These are phyloP conservation scores for Drosophila dives DNA, from an alignment of 2,888 invertebrate species.

Conservation along the genomic window DNA sequence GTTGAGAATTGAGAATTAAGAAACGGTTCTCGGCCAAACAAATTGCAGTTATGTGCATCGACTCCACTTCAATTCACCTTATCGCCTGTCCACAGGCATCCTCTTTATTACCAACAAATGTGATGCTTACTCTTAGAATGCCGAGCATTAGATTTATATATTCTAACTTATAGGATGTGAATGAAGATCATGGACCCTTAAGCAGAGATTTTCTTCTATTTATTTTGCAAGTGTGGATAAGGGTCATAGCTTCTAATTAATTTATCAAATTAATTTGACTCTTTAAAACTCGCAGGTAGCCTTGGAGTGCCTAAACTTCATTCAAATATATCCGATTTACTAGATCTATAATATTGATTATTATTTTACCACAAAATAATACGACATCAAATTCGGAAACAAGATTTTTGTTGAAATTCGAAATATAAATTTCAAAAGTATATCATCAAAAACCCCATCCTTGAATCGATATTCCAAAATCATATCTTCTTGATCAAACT, in stretches of 20 bases:
- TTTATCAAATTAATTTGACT: neutral
- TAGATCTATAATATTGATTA: neutral
- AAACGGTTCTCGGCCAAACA: conserved; percentile 55
- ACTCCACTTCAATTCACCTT: conserved; percentile 24
- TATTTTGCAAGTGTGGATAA: neutral
- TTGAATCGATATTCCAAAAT: neutral
- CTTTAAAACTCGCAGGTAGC: too few relatives aligned
- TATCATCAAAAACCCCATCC: too few relatives aligned
- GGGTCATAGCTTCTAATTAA: neutral
- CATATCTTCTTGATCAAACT: neutral
- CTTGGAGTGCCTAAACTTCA: too few relatives aligned
- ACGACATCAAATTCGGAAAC: neutral
- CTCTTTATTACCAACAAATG: conserved; percentile 31
- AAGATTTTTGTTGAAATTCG: too few relatives aligned
- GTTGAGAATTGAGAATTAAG: conserved; percentile 37
- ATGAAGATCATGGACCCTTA: neutral
- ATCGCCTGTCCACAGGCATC: conserved; percentile 31
- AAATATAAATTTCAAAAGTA: too few relatives aligned
- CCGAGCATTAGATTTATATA: conserved; percentile 1
- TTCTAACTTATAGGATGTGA: neutral
- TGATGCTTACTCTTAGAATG: conserved; percentile 16
- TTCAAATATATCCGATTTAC: too few relatives aligned
- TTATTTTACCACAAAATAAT: neutral
- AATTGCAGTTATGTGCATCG: conserved; percentile 53
- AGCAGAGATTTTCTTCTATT: neutral